Conservation (phyloP, 2,113 vertebrate species). For the Pterophyllum scalare region DNA sequence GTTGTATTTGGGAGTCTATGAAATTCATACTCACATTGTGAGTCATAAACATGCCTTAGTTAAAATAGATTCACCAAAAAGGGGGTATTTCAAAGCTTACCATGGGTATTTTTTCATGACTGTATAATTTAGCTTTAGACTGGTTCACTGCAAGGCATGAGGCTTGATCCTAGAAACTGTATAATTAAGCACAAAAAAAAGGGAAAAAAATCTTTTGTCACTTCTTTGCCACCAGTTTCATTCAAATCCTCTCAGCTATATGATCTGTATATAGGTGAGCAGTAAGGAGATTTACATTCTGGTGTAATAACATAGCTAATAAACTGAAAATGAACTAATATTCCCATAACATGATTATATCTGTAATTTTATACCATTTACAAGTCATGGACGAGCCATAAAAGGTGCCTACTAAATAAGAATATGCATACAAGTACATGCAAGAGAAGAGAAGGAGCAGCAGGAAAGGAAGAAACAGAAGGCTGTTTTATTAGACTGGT, state of each 20-base stretch:
- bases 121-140: neutral
- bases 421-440: neutral
- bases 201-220: neutral
- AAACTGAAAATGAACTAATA: neutral
- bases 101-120: neutral
- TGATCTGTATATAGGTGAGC: neutral
- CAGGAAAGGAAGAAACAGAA: slow-evolving; percentile 30
- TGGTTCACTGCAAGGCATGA: neutral
- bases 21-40: neutral
- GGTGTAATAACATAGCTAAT: neutral
- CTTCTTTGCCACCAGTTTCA: neutral
- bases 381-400: neutral
- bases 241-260: neutral
- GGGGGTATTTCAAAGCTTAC: neutral
- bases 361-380: neutral
- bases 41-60: neutral
- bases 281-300: neutral
- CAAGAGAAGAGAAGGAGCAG: slow-evolving; percentile 20
- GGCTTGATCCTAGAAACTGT: neutral
- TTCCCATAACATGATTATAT: neutral
- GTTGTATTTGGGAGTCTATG: neutral
- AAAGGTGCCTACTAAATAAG: neutral
- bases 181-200: neutral
- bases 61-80: neutral
- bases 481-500: slow-evolving; percentile 50